These are phyloP conservation scores for Varanus komodoensis DNA, from an alignment of 2,113 vertebrate species.

Conservation along the genomic window DNA sequence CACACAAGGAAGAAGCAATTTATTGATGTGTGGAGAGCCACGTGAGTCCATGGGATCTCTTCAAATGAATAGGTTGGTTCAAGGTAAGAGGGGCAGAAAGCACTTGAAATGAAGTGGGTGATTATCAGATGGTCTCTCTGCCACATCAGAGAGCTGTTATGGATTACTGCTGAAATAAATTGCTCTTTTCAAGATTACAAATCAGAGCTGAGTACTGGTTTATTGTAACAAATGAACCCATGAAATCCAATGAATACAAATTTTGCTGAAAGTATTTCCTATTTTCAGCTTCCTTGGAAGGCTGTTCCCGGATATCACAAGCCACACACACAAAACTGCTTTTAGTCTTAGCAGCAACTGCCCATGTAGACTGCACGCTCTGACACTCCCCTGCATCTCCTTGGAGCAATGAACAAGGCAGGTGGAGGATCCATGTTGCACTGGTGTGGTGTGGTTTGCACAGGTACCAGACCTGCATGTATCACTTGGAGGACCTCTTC, in stretches of 20 bases:
- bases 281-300: background rate
- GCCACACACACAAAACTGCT: background rate
- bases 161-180: background rate
- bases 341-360: background rate
- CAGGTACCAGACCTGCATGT: background rate
- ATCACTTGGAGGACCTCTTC: background rate
- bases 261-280: background rate
- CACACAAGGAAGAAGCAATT: background rate
- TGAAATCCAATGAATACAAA: background rate
- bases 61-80: constrained; percentile 13
- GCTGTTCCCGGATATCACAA: background rate
- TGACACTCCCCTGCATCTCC: background rate
- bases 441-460: no score
- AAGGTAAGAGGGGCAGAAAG: background rate
- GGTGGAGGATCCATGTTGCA: background rate
- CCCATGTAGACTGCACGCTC: background rate
- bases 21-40: background rate
- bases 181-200: background rate
- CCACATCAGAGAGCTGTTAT: background rate
- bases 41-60: constrained; percentile 6
- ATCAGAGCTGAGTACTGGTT: background rate
- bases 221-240: constrained; percentile 11
- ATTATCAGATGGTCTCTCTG: background rate
- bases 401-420: background rate
- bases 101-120: constrained; percentile 26